These are phyloP conservation scores for Bombus fervidus DNA, from an alignment of 1,140 invertebrate genomes.

Conservation along the genomic window DNA sequence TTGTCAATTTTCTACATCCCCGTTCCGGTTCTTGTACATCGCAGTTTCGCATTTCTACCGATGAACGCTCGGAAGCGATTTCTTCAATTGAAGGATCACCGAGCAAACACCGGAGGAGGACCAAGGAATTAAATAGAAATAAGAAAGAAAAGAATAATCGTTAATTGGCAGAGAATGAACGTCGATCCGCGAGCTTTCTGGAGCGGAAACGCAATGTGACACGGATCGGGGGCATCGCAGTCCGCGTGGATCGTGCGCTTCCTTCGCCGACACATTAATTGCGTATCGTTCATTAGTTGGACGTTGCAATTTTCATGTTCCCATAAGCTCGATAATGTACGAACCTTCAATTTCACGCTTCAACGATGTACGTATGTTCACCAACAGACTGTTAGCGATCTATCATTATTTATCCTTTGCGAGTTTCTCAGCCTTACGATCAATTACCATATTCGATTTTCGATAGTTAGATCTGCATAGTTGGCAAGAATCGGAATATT, in stretches of 20 bases:
- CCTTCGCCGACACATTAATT: conserved; percentile 29
- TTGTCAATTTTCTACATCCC: background rate
- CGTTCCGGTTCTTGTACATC: background rate
- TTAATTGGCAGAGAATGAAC: conserved; percentile 74
- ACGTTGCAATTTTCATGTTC: conserved; percentile 31
- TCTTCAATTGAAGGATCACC: no score
- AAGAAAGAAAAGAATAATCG: conserved; percentile 44
- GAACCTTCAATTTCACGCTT: background rate
- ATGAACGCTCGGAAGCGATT: background rate
- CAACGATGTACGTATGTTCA: background rate
- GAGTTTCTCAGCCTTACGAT: background rate
- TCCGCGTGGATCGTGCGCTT: conserved; percentile 22
- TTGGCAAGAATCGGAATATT: background rate
- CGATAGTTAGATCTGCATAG: background rate
- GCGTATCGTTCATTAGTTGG: conserved; percentile 23
- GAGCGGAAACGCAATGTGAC: conserved; percentile 75
- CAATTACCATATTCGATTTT: background rate
- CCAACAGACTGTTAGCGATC: background rate
- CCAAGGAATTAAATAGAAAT: no score
- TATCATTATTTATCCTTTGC: background rate
- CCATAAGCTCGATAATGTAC: conserved; percentile 20
- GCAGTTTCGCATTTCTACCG: background rate
- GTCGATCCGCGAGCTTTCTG: conserved; percentile 68
- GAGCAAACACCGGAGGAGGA: no score
- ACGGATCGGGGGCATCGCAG: conserved; percentile 62